These are phyloP conservation scores for Autographa pulchrina DNA, from an alignment of 2,888 invertebrate species.

Conservation along the genomic window DNA sequence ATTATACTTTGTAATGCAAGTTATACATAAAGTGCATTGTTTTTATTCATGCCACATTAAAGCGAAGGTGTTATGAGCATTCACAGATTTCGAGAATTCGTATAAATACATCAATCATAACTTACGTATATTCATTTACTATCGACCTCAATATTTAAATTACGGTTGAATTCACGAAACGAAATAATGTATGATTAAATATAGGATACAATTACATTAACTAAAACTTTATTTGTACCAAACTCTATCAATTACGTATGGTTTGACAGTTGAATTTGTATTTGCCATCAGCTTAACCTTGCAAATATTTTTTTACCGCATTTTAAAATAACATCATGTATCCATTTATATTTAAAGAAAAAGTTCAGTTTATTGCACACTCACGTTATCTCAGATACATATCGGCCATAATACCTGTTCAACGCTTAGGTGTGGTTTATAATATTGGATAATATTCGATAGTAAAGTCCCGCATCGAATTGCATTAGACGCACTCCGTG, in stretches of 20 bases:
- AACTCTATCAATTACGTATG: too few relatives aligned
- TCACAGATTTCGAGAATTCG: constrained; percentile 55
- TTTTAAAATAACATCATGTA: constrained; percentile 25
- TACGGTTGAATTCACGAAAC: constrained; percentile 26
- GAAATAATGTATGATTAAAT: background rate
- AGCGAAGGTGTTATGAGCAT: constrained; percentile 64
- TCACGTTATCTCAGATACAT: constrained; percentile 56
- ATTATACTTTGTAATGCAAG: constrained; percentile 75
- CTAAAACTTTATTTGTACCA: too few relatives aligned
- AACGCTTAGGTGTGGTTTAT: constrained; percentile 67
- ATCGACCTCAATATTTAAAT: constrained; percentile 25
- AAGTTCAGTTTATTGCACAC: constrained; percentile 52
- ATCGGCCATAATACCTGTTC: constrained; percentile 56
- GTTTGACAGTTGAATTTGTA: too few relatives aligned
- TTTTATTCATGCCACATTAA: constrained; percentile 71
- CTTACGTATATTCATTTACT: constrained; percentile 20
- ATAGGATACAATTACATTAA: too few relatives aligned
- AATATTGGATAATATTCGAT: constrained; percentile 75
- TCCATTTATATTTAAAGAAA: constrained; percentile 41
- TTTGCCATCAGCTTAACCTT: too few relatives aligned
- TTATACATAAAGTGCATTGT: constrained; percentile 65
- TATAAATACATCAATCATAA: constrained; percentile 61
- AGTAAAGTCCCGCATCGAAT: constrained; percentile 78
- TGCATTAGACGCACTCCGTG: constrained; percentile 72
- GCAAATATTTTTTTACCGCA: constrained; percentile 1